Evolutionary conservation across 2,797 vertebrate species (phyloP), one percentile per base, ranked within the genome.

Genomic region (Ciconia nigra): DNA sequence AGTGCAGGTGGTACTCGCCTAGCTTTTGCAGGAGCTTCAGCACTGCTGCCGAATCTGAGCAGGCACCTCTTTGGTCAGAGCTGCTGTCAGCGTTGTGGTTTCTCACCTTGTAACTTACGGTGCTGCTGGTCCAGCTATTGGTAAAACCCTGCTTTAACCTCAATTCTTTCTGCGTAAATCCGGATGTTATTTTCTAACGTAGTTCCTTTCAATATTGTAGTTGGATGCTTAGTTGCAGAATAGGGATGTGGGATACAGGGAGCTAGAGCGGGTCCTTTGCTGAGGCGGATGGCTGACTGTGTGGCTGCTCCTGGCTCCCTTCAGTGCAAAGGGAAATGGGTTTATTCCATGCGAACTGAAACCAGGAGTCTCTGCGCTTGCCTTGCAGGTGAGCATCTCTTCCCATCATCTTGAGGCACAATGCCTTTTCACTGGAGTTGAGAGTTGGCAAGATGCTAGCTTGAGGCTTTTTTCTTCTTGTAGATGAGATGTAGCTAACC

Each of bases 141-240:
- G 33, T 59, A 18, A 5, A 51, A 26, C 33, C 58, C 6, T 19
- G n/a, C 47, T 62, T 33, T 49, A 46, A 14, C 6, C 72, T 54
- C 49, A 22, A 11, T 37, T 73, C 70, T 44, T 42, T 9, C 41
- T 2, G 2, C 33, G 20, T 2, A 6, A 37, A 57, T 3, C 37
- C 28, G 70, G n/a, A 5, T 9, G 20, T 5, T 11, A 1, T 9
- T 73, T 65, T 44, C 29, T 59, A 26, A 8, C 25, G 5, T 20
- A 6, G 59, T 0, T 28, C 24, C 3, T 13, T 21, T 17, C 26
- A 5, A 0, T 13, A 6, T 10, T 2, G 3, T 11, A 13, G 28
- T 15, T 1, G 4, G 35, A 2, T 19, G 58, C 52, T 47, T 44
- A 6, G 47, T 5, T 29, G 47, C 47, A 24, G 71, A 15, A 9